Percentiles rank a stretch among this genome's conserved stretches.
These are phyloP conservation scores for Procambarus virginalis DNA, from an alignment of 1,140 invertebrate species.

Conservation along the genomic window DNA sequence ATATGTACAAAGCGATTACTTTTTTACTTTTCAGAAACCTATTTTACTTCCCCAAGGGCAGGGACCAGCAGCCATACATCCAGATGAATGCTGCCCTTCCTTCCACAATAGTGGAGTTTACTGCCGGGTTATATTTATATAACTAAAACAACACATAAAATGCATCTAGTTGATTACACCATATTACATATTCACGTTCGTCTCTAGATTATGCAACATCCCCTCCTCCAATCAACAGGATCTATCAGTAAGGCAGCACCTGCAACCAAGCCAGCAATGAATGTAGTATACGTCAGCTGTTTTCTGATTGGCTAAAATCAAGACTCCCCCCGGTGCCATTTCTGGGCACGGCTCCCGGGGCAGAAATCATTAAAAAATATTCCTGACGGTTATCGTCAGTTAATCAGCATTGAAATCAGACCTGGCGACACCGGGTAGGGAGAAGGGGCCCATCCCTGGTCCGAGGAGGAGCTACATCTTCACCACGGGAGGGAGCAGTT, in stretches of 20 bases:
- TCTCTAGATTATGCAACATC: no score
- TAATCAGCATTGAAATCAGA: conserved; percentile 48
- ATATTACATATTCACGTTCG: no score
- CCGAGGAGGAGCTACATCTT: conserved; percentile 4
- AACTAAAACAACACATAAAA: background rate
- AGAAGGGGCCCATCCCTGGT: conserved; percentile 5
- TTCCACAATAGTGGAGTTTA: no score
- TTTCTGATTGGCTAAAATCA: conserved; percentile 49
- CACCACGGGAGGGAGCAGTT: no score
- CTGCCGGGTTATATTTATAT: background rate
- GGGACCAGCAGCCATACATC: no score
- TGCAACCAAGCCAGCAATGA: background rate
- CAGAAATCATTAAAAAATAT: conserved; percentile 48
- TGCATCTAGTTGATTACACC: conserved; percentile 2
- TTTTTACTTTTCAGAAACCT: no score
- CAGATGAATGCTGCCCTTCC: no score
- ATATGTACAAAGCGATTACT: no score
- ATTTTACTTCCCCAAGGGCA: no score
- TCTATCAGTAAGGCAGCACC: background rate
- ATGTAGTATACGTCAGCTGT: conserved; percentile 36
- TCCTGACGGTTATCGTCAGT: conserved; percentile 45
- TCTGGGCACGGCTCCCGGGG: conserved; percentile 22
- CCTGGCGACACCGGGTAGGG: conserved; percentile 21
- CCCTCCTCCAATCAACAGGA: no score
- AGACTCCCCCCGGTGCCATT: conserved; percentile 34